Base-by-base conservation (phyloP, 2,888 invertebrate genomes). In the Campopleginae sp. region DNA sequence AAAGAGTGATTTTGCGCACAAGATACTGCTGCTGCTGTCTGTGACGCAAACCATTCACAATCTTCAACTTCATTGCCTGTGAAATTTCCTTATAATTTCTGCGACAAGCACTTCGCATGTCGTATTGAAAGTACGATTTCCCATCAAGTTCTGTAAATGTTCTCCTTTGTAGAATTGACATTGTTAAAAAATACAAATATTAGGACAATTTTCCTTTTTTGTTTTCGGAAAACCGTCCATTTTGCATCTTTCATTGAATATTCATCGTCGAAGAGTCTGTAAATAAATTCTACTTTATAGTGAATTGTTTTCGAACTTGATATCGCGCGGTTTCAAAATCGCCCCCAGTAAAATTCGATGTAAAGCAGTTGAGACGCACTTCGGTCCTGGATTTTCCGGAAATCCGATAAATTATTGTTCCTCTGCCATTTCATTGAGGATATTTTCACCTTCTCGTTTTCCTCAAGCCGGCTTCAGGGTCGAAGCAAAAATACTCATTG, bases 401-500 rank as follows among this genome's bases (percentile, higher is more conserved):
- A 75, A 58, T 23, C 66, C 71, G 44, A 48, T 63, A 51, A 70
- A 65, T 71, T 44, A 61, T 42, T 51, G 14, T 63, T n/a, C 23
- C 75, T 58, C 44, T 33, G 48, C 63, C 31, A 48, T 58, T 61
- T 61, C 61, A 17, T 46, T 19, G 68, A 33, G 31, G 51, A 65
- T 31, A 63, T 63, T 63, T 63, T 65, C 38, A 66, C 74, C 42
- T 61, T 42, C 19, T 54, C 23, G 23, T 44, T 66, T 58, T 58
- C 23, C 27, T 46, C 17, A 38, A 42, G 6, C 66, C 42, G 61
- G 17, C 51, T 74, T 66, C 76, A 14, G 61, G 65, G 61, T 71
- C 66, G 79, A 79, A 66, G 66, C 19, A 79, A n/a, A 63, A 54
- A 82, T 82, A 85, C 79, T 75, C 68, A 48, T 71, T 76, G 68